Conservation (phyloP, 2,797 vertebrate species). For the Rhabdophis nuchalis region DNA sequence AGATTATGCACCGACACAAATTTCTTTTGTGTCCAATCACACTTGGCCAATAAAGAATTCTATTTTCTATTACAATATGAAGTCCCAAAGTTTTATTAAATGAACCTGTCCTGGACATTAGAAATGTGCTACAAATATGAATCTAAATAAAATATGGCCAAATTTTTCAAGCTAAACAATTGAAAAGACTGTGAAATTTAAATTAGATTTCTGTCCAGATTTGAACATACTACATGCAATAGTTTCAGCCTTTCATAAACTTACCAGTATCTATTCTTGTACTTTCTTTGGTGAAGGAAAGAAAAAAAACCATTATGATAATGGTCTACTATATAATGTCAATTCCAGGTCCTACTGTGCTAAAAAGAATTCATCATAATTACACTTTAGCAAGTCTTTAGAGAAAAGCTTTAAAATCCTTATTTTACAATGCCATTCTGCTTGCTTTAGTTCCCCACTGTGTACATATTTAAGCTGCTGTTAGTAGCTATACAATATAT, state of each 20-base stretch:
- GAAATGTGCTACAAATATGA: not conserved
- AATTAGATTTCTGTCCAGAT: slow-evolving; percentile 23
- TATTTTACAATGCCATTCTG: not conserved
- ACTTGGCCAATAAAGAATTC: too few species aligned
- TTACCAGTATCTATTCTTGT: slow-evolving; percentile 20
- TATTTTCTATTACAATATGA: not conserved
- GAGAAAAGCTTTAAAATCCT: slow-evolving; percentile 3
- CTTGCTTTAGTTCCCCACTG: not conserved
- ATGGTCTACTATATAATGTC: not conserved
- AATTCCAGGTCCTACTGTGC: not conserved
- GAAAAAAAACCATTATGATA: slow-evolving; percentile 11
- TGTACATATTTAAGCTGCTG: not conserved
- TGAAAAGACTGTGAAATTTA: slow-evolving; percentile 35
- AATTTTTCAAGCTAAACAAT: slow-evolving; percentile 1
- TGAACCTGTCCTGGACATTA: not conserved
- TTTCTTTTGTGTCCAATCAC: too few species aligned
- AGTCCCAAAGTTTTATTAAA: not conserved
- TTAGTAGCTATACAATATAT: not conserved
- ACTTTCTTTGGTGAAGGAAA: not conserved
- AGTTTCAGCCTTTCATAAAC: slow-evolving; percentile 15
- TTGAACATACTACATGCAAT: not conserved
- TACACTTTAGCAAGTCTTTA: slow-evolving; percentile 26
- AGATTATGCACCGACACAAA: too few species aligned
- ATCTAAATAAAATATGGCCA: not conserved
- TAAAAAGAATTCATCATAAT: slow-evolving; percentile 31